Percentiles rank a stretch among this genome's conserved stretches.
Conservation (phyloP, 1,140 invertebrate genomes). For the Papilio dardanus region DNA sequence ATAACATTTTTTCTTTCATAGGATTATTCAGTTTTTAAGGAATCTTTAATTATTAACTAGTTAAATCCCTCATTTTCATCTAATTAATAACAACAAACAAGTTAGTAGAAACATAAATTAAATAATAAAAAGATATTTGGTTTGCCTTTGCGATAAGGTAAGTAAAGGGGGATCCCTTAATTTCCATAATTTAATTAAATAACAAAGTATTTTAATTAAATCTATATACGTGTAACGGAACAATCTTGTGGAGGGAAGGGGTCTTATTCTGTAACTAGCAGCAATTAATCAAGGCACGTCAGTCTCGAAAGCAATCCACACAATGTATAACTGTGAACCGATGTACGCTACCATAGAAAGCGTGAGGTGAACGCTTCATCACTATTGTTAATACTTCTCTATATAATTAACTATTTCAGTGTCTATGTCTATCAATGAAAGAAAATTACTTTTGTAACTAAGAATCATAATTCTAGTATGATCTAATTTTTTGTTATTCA, state of each 20-base stretch:
- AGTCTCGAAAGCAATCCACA: conserved; percentile 13
- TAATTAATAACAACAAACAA: neutral
- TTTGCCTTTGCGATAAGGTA: neutral
- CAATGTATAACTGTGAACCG: conserved; percentile 16
- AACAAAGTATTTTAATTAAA: conserved; percentile 12
- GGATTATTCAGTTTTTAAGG: too few species aligned
- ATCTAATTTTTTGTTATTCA: neutral
- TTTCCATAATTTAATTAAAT: neutral
- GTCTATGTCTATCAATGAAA: neutral
- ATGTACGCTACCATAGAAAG: conserved; percentile 10
- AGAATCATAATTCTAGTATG: neutral
- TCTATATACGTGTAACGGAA: neutral
- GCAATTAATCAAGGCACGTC: conserved; percentile 4
- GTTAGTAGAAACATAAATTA: neutral
- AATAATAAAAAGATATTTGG: neutral
- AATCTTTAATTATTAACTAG: too few species aligned
- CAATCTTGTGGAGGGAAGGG: neutral
- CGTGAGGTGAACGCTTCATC: conserved; percentile 9
- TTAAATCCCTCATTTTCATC: neutral
- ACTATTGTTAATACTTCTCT: neutral
- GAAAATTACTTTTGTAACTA: neutral
- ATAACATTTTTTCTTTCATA: too few species aligned
- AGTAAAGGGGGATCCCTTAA: conserved; percentile 9
- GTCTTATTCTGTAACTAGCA: neutral
- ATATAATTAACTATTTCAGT: conserved; percentile 7